Evolutionary conservation across 2,888 invertebrate genomes (phyloP).

Genomic region (Chamaedrilus cognettii): DNA sequence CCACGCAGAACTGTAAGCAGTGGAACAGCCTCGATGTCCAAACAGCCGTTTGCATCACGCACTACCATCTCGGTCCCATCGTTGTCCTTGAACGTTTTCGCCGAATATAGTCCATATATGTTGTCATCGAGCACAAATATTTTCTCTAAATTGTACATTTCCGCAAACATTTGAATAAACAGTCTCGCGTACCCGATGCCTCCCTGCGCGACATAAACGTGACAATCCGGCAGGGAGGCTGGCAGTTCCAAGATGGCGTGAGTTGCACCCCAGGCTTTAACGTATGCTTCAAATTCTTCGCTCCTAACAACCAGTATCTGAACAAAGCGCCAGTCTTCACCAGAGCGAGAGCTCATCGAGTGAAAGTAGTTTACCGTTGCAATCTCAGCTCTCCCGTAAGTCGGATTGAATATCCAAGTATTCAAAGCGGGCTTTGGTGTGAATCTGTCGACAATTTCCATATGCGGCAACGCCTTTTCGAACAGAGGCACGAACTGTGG

Average conservation of each 20-base stretch:
- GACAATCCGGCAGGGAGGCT: neutral
- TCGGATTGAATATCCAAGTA: too few species aligned
- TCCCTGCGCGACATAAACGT: slow-evolving; percentile 12
- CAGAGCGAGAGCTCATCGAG: neutral
- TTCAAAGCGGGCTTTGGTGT: too few species aligned
- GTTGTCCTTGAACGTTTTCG: neutral
- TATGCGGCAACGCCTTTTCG: too few species aligned
- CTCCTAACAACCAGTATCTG: slow-evolving; percentile 20
- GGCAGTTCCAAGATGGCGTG: slow-evolving; percentile 20
- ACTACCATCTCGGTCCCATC: neutral
- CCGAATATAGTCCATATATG: slow-evolving; percentile 6
- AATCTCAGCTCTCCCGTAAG: slow-evolving; percentile 2
- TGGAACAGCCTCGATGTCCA: neutral
- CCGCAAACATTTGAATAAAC: slow-evolving; percentile 28
- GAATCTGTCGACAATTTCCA: too few species aligned
- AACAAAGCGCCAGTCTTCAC: neutral
- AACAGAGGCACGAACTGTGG: too few species aligned
- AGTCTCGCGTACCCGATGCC: slow-evolving; percentile 21
- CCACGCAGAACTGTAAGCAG: neutral
- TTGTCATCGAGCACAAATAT: slow-evolving; percentile 28
- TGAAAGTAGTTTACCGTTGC: slow-evolving; percentile 12
- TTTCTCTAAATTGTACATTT: neutral
- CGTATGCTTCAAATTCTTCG: slow-evolving; percentile 15
- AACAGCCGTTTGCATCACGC: neutral
- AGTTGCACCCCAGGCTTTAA: slow-evolving; percentile 10